These are phyloP conservation scores for Chaetops frenatus DNA, from an alignment of 2,113 vertebrate species.

Conservation along the genomic window DNA sequence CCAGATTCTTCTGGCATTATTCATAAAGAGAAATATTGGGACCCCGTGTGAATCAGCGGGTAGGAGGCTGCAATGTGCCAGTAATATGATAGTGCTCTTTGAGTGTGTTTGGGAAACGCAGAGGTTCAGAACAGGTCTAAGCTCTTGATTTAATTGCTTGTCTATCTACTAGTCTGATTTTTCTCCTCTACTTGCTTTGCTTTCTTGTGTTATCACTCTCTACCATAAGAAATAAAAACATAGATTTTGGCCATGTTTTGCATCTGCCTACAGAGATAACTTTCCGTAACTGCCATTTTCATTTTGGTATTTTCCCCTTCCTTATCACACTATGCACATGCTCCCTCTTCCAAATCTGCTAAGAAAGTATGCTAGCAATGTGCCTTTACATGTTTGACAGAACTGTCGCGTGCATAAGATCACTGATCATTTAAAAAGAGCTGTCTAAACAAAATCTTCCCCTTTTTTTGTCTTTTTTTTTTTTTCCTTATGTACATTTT, in stretches of 20 bases:
- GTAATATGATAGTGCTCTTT: background rate
- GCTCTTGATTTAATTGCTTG: conserved; percentile 30
- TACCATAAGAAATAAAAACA: conserved; percentile 25
- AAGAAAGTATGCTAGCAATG: conserved; percentile 16
- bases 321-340: conserved; percentile 22
- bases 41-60: conserved; percentile 15
- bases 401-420: background rate
- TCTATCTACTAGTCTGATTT: background rate
- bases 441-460: background rate
- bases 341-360: conserved; percentile 40
- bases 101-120: background rate
- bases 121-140: background rate
- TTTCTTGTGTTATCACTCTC: conserved; percentile 31
- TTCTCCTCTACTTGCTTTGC: background rate
- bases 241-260: conserved; percentile 35
- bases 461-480: background rate
- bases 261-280: conserved; percentile 53
- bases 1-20: conserved; percentile 1
- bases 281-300: conserved; percentile 28
- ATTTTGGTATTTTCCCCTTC: conserved; percentile 26
- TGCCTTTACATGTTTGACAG: background rate
- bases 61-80: background rate
- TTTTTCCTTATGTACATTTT: background rate
- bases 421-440: conserved; percentile 3
- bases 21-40: conserved; percentile 18